Evolutionary conservation across 2,888 invertebrate species (phyloP).

Genomic region (Ophion ventricosus): DNA sequence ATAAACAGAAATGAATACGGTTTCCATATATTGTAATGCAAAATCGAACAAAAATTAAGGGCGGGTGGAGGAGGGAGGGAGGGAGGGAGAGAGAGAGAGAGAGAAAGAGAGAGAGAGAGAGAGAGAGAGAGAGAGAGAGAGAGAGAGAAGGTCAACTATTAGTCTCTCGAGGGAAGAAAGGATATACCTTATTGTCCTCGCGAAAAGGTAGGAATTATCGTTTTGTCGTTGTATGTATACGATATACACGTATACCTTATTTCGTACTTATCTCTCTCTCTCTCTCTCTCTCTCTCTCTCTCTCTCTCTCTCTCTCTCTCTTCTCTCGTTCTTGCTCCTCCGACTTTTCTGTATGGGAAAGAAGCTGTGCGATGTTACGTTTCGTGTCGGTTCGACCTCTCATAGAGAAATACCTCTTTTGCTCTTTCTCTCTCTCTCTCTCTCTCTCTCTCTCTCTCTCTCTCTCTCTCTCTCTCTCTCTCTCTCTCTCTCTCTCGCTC

Average conservation of each 20-base stretch:
- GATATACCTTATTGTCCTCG: constrained; percentile 76
- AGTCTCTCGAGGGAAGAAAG: constrained; percentile 75
- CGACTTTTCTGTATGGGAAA: constrained; percentile 26
- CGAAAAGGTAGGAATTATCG: constrained; percentile 68
- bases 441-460: not conserved
- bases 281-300: constrained; percentile 32
- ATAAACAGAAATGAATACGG: no score
- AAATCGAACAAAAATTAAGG: no score
- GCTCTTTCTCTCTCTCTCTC: constrained; percentile 1
- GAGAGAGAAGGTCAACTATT: constrained; percentile 70
- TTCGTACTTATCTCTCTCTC: constrained; percentile 8
- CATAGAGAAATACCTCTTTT: constrained; percentile 76
- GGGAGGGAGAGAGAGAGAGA: no score
- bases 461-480: not conserved
- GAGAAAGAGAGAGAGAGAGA: not conserved
- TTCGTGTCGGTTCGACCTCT: constrained; percentile 79
- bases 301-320: constrained; percentile 38
- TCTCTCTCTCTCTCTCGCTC: no score
- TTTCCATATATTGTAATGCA: no score
- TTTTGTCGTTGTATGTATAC: constrained; percentile 55
- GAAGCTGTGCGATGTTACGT: constrained; percentile 73
- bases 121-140: constrained; percentile 17
- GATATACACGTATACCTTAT: constrained; percentile 2
- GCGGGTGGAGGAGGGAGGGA: no score
- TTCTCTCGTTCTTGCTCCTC: constrained; percentile 20